A percentile compares a stretch with the other conserved stretches of the same genome.
phyloP scores from a whole-genome alignment of 2,888 invertebrate genomes.

The Ophion obscuratus region DNA sequence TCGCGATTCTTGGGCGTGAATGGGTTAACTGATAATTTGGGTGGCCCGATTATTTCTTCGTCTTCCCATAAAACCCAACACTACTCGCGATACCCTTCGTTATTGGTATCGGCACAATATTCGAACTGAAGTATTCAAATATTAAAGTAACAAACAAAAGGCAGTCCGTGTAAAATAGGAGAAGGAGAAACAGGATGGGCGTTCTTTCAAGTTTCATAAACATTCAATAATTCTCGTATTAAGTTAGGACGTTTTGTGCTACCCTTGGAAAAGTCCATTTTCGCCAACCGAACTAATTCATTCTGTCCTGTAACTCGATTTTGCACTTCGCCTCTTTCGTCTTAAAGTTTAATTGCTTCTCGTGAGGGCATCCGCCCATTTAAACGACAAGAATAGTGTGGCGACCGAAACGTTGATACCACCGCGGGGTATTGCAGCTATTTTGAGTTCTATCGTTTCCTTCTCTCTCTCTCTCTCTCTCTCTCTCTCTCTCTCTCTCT shows the following conservation, averaged over 20 bases:
- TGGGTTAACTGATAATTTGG: too few species aligned
- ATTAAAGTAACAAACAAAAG: not conserved
- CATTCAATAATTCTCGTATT: not conserved
- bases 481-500: slow-evolving; percentile 17
- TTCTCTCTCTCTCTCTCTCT: slow-evolving; percentile 17
- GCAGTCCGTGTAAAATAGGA: not conserved
- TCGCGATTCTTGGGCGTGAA: too few species aligned
- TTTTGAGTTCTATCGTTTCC: not conserved
- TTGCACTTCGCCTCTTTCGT: slow-evolving; percentile 42
- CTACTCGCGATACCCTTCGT: too few species aligned
- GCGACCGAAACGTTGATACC: slow-evolving; percentile 30
- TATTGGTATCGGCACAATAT: too few species aligned
- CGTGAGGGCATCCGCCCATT: slow-evolving; percentile 14
- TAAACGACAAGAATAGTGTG: slow-evolving; percentile 7
- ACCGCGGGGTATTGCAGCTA: slow-evolving; percentile 27
- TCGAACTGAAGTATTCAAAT: not conserved
- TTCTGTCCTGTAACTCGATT: slow-evolving; percentile 51
- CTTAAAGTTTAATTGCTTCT: slow-evolving; percentile 65
- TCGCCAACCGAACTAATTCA: slow-evolving; percentile 42
- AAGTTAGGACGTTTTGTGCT: slow-evolving; percentile 4
- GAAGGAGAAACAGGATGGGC: not conserved
- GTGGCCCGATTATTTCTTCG: too few species aligned
- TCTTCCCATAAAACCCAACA: too few species aligned
- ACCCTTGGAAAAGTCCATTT: slow-evolving; percentile 32
- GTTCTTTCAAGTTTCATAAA: not conserved